phyloP scores from a whole-genome alignment of 2,797 vertebrate genomes.

The Vespertilio murinus region DNA sequence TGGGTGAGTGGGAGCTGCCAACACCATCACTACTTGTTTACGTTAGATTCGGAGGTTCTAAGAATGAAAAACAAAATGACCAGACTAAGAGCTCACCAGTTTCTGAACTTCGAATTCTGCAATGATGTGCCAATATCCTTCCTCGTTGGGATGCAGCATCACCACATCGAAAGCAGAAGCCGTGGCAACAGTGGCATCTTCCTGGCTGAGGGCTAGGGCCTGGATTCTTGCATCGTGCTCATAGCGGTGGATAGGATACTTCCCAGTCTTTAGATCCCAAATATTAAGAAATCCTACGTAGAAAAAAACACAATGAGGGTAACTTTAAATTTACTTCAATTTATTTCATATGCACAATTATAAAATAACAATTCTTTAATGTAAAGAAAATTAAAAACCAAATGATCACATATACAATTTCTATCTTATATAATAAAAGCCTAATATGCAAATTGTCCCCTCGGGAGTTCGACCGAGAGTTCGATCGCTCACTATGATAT shows the following conservation, averaged over 20 bases:
- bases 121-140: slow-evolving; percentile 89
- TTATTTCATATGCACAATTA: neutral
- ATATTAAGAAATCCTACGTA: slow-evolving; percentile 90
- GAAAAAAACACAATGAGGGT: neutral
- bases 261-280: slow-evolving; percentile 92
- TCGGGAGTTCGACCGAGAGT: too few relatives aligned
- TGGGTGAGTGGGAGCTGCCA: neutral
- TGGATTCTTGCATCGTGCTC: slow-evolving; percentile 89
- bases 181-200: slow-evolving; percentile 85
- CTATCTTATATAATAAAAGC: neutral
- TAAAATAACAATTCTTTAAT: neutral
- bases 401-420: neutral
- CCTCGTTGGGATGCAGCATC: slow-evolving; percentile 87
- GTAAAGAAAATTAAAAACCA: neutral
- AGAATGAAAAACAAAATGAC: neutral
- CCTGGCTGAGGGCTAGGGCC: slow-evolving; percentile 88
- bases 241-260: slow-evolving; percentile 90
- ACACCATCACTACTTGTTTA: neutral
- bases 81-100: slow-evolving; percentile 85
- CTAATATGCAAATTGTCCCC: too few relatives aligned
- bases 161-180: slow-evolving; percentile 88
- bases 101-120: slow-evolving; percentile 88
- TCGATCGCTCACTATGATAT: too few relatives aligned
- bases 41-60: neutral
- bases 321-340: neutral